phyloP scores from a whole-genome alignment of 30 jellyfish, hydroid and myxozoan genomes.

The Sanderia malayensis region DNA sequence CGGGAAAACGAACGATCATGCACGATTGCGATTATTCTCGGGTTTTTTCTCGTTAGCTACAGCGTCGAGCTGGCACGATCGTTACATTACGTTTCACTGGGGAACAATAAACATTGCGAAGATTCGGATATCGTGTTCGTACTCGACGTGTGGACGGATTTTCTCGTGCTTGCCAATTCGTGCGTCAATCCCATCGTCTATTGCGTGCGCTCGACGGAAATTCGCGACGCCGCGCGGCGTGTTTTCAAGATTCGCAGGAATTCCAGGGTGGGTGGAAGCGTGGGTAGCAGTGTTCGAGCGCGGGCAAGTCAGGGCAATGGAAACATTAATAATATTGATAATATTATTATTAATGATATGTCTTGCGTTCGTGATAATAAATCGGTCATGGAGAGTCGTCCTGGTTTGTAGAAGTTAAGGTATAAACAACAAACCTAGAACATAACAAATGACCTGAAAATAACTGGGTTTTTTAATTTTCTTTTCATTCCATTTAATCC shows the following conservation, averaged over 20 bases:
- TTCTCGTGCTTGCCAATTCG: conserved; percentile 33
- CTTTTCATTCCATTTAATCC: too few species aligned
- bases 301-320: too few species aligned
- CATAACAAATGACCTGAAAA: too few species aligned
- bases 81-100: background rate
- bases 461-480: too few species aligned
- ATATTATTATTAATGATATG: too few species aligned
- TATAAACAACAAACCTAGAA: too few species aligned
- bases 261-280: too few species aligned
- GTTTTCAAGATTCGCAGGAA: background rate
- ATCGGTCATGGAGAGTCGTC: too few species aligned
- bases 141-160: conserved; percentile 39
- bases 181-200: conserved; percentile 52
- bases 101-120: background rate
- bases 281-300: too few species aligned
- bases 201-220: conserved; percentile 56
- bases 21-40: background rate
- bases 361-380: too few species aligned
- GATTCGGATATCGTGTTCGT: background rate
- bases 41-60: background rate
- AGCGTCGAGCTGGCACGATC: conserved; percentile 1
- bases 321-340: too few species aligned
- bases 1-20: background rate
- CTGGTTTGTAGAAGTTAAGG: too few species aligned
- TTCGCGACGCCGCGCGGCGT: conserved; percentile 33